A percentile compares a stretch with the other conserved stretches of the same genome.
These are phyloP conservation scores for Corydoras maculifer DNA, from an alignment of 2,113 vertebrate species.

Conservation along the genomic window DNA sequence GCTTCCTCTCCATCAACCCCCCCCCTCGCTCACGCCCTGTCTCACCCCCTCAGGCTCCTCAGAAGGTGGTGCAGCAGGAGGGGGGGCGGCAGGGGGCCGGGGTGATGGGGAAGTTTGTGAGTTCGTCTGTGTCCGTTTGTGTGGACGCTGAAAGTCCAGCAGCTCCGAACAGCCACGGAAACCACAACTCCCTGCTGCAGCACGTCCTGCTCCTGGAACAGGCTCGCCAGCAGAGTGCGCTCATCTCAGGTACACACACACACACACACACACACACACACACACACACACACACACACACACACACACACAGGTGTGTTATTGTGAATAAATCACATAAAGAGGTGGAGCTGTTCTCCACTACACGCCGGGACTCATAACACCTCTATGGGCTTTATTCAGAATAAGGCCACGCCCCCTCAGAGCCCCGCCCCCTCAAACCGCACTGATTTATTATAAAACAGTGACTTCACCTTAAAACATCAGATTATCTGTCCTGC, in stretches of 20 bases:
- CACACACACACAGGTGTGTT: not conserved
- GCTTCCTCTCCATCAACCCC: too few relatives aligned
- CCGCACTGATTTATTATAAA: too few relatives aligned
- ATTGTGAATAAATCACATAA: too few relatives aligned
- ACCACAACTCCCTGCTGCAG: slow-evolving; percentile 82
- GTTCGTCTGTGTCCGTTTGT: slow-evolving; percentile 80
- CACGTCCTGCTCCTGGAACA: slow-evolving; percentile 90
- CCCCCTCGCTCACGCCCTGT: too few relatives aligned
- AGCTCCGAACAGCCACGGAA: slow-evolving; percentile 58
- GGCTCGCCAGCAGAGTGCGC: slow-evolving; percentile 85
- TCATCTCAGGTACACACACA: slow-evolving; percentile 72
- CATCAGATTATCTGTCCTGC: too few relatives aligned
- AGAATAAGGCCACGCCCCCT: too few relatives aligned
- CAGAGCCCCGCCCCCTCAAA: too few relatives aligned
- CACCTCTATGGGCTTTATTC: too few relatives aligned
- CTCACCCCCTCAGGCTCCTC: slow-evolving; percentile 63
- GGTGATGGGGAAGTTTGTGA: slow-evolving; percentile 82
- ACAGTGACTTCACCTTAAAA: too few relatives aligned
- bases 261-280: slow-evolving; percentile 4
- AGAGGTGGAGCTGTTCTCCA: too few relatives aligned
- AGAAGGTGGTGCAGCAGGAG: slow-evolving; percentile 80
- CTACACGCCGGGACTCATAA: too few relatives aligned
- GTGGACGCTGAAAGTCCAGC: slow-evolving; percentile 67
- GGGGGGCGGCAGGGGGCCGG: slow-evolving; percentile 78
- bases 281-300: slow-evolving; percentile 20